Evolutionary conservation across 1,140 invertebrate genomes (phyloP).

Genomic region (Neelides sp.): DNA sequence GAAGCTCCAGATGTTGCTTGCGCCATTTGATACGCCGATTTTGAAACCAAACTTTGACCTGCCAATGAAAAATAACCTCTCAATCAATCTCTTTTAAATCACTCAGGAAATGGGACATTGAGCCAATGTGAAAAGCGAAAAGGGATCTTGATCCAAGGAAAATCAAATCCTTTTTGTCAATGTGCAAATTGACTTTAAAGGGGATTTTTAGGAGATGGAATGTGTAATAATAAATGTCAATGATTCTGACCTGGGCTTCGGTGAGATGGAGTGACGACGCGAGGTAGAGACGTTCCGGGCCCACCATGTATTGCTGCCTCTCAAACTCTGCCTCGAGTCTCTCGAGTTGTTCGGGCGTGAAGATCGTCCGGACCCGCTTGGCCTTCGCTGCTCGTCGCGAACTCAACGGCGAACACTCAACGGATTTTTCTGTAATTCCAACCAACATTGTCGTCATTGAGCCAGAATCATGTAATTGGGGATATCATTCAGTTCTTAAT

Average conservation of each 20-base stretch:
- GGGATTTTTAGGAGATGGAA: not conserved
- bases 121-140: not conserved
- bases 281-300: conserved; percentile 75
- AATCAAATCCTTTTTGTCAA: not conserved
- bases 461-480: too few relatives aligned
- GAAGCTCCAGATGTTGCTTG: conserved; percentile 80
- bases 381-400: conserved; percentile 33
- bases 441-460: too few relatives aligned
- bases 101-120: too few relatives aligned
- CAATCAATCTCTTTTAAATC: not conserved
- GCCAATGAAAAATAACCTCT: conserved; percentile 26
- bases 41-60: conserved; percentile 97
- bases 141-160: not conserved
- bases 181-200: not conserved
- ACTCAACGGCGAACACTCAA: not conserved
- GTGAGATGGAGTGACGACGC: conserved; percentile 75
- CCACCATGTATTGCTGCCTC: conserved; percentile 89
- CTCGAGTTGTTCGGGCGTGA: conserved; percentile 84
- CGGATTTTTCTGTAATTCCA: conserved; percentile 7
- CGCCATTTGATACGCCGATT: conserved; percentile 92
- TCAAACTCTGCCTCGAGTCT: conserved; percentile 82
- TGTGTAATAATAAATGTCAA: too few relatives aligned
- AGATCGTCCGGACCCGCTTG: conserved; percentile 84
- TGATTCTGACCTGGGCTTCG: conserved; percentile 61
- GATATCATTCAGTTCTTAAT: too few relatives aligned